phyloP scores from a whole-genome alignment of 2,113 vertebrate species.

The Macaca mulatta region DNA sequence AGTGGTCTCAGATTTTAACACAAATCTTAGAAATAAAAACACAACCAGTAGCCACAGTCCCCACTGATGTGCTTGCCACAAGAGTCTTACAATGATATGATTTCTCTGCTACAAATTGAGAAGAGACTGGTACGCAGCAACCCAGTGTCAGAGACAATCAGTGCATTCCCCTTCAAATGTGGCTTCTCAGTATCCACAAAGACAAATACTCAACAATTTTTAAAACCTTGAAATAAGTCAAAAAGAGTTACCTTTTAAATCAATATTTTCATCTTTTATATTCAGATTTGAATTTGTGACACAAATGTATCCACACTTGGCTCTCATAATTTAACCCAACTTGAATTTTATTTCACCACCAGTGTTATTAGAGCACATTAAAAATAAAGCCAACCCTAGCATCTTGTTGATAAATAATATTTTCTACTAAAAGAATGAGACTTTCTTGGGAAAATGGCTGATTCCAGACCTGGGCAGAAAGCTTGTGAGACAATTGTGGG shows the following conservation, averaged over 20 bases:
- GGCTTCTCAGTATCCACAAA: background rate
- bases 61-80: background rate
- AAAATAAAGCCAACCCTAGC: background rate
- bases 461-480: background rate
- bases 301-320: background rate
- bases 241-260: background rate
- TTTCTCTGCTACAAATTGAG: background rate
- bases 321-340: background rate
- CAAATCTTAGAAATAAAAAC: slow-evolving; percentile 30
- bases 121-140: background rate
- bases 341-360: background rate
- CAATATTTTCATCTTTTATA: background rate
- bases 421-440: background rate
- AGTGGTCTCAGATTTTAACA: slow-evolving; percentile 16
- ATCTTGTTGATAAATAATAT: background rate
- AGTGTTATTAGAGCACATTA: background rate
- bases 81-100: background rate
- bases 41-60: background rate
- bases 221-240: background rate
- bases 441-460: background rate
- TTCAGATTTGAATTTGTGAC: background rate
- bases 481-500: background rate
- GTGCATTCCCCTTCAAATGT: background rate
- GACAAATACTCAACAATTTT: background rate
- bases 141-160: background rate